A percentile compares a stretch with the other conserved stretches of the same genome.
Conservation (phyloP, 1,140 invertebrate genomes). For the Drosophila teissieri region DNA sequence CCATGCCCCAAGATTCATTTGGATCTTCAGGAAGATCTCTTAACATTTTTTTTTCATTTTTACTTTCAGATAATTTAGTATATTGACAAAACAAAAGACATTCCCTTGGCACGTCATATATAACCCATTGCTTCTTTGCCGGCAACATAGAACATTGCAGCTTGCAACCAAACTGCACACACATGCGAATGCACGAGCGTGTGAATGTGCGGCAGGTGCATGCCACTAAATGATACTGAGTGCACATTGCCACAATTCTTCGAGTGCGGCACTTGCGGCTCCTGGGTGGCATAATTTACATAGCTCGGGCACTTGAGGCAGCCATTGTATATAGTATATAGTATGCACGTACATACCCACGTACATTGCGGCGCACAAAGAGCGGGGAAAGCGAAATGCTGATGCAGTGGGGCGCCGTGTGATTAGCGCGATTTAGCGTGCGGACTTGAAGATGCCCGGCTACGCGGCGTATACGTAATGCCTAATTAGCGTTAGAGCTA, state of each 20-base stretch:
- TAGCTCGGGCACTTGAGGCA: conserved; percentile 65
- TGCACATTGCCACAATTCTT: conserved; percentile 77
- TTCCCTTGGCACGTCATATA: too few species aligned
- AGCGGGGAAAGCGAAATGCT: conserved; percentile 1
- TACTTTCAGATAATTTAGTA: too few species aligned
- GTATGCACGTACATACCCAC: too few species aligned
- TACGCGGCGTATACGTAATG: conserved; percentile 43
- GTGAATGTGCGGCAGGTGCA: not conserved
- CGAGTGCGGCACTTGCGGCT: conserved; percentile 40
- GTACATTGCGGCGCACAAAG: conserved; percentile 32
- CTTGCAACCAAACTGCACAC: too few species aligned
- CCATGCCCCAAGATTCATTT: too few species aligned
- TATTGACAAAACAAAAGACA: too few species aligned
- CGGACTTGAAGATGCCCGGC: conserved; percentile 48
- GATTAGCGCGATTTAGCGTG: conserved; percentile 70
- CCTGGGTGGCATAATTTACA: conserved; percentile 72
- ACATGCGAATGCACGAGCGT: not conserved
- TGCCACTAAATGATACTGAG: conserved; percentile 71
- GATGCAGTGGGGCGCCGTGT: conserved; percentile 36
- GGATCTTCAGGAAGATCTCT: too few species aligned
- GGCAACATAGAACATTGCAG: too few species aligned
- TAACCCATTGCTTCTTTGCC: too few species aligned
- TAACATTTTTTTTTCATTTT: too few species aligned
- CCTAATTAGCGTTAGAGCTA: conserved; percentile 42
- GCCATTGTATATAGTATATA: not conserved